phyloP scores from a whole-genome alignment of 1,140 invertebrate genomes.

The Nymphalis io region DNA sequence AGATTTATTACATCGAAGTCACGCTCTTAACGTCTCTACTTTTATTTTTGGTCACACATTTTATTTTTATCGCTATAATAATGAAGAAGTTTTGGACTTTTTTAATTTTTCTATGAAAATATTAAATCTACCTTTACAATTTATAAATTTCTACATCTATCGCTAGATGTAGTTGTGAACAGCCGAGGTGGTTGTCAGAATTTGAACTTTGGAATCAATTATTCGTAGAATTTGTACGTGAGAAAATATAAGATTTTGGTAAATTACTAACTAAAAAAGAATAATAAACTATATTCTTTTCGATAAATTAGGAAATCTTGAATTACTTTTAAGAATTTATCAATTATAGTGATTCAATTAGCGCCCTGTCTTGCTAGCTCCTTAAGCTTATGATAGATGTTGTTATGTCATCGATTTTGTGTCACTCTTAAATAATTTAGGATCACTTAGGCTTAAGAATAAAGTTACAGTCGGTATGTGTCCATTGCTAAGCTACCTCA shows the following conservation, averaged over 20 bases:
- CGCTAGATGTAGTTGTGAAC: too few species aligned
- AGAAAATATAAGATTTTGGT: neutral
- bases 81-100: neutral
- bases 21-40: conserved; percentile 18
- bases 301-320: neutral
- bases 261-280: neutral
- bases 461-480: too few species aligned
- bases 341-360: conserved; percentile 20
- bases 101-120: neutral
- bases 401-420: conserved; percentile 8
- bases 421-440: too few species aligned
- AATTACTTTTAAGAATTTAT: neutral
- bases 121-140: too few species aligned
- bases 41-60: conserved; percentile 17
- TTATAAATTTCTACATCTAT: too few species aligned
- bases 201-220: too few species aligned
- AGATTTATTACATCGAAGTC: conserved; percentile 39
- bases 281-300: too few species aligned
- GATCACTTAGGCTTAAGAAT: too few species aligned
- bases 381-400: conserved; percentile 15
- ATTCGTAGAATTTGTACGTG: neutral
- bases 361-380: neutral
- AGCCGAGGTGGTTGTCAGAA: too few species aligned
- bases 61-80: neutral
- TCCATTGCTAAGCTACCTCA: too few species aligned